Base-by-base conservation (phyloP, 2,888 invertebrate genomes). In the Parasteatoda lunata region DNA sequence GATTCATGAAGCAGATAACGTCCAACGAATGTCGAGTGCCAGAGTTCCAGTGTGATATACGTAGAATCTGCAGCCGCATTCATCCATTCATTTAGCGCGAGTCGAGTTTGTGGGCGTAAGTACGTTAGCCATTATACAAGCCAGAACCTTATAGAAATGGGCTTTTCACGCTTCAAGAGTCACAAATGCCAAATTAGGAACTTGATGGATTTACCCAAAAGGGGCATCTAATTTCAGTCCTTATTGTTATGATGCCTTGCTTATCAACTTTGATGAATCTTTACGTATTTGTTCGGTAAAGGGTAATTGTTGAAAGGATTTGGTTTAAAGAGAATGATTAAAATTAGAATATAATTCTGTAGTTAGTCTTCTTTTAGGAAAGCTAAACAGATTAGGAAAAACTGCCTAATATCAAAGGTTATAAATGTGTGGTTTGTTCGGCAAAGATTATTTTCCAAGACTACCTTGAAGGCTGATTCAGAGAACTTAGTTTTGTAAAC, bases 111-210 rank as follows among this genome's bases (percentile, higher is more conserved):
- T 49, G 80, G 65, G 51, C 54, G 54, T 59, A 30, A 9, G 52
- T 9, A 6, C 13, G 51, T 13, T 48, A 59, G 51, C 59, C 84
- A 78, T 78, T 84, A 78, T 73, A 72, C 73, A 73, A 48, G 54
- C 77, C 52, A 59, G 77, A 47, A 81, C 84, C 77, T 84, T 84
- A 84, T 84, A 77, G 78, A 72, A 72, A 77, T 49, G 51, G 71
- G 48, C 49, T 72, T 73, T 81, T 84, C 84, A 7, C 77, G 84
- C 77, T 66, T 68, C 84, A 78, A 49, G 84, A 78, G 84, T 65
- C 78, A 84, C 84, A 77, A 84, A 78, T 84, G 84, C 71, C 77
- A 77, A 84, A 84, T 84, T 84, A 77, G 78, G 68, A 52, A 59
- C 49, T 66, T 84, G 84, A 84, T 84, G 84, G 84, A 84, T 84